phyloP scores from a whole-genome alignment of 2,888 invertebrate species.

The Blastobasis lacticolella region DNA sequence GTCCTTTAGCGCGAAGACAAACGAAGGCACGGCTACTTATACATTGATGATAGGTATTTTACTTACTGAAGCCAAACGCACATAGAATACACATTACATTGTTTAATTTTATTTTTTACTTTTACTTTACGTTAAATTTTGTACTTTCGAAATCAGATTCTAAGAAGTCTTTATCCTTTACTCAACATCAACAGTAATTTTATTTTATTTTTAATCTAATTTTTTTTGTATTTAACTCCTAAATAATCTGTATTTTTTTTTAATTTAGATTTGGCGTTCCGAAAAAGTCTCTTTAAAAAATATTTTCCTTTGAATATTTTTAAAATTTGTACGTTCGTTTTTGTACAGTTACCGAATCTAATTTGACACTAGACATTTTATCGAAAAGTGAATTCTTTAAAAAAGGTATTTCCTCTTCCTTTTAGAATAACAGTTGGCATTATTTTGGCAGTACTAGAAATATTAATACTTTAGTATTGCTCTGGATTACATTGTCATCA shows the following conservation, averaged over 20 bases:
- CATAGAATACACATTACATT: constrained; percentile 53
- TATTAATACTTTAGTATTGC: constrained; percentile 74
- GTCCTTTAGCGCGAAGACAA: constrained; percentile 54
- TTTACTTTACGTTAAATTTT: constrained; percentile 65
- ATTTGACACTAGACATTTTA: constrained; percentile 71
- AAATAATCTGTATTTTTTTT: constrained; percentile 65
- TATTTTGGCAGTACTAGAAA: constrained; percentile 72
- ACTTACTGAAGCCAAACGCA: constrained; percentile 66
- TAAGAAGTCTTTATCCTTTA: constrained; percentile 68
- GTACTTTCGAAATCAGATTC: constrained; percentile 73
- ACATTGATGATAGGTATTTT: constrained; percentile 49
- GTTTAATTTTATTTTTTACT: constrained; percentile 41
- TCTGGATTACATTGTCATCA: constrained; percentile 71
- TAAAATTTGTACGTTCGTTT: constrained; percentile 72
- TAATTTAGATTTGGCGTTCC: constrained; percentile 71
- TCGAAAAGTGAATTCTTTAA: constrained; percentile 60
- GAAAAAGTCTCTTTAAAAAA: constrained; percentile 73
- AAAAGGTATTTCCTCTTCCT: constrained; percentile 48
- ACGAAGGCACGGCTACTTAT: constrained; percentile 71
- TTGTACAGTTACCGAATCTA: constrained; percentile 73
- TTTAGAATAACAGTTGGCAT: constrained; percentile 71
- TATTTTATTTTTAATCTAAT: constrained; percentile 41
- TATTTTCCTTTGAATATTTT: constrained; percentile 66
- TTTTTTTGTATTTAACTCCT: constrained; percentile 54
- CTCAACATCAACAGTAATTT: constrained; percentile 60